Evolutionary conservation across 2,113 vertebrate species (phyloP).

Genomic region (Xiphias gladius): DNA sequence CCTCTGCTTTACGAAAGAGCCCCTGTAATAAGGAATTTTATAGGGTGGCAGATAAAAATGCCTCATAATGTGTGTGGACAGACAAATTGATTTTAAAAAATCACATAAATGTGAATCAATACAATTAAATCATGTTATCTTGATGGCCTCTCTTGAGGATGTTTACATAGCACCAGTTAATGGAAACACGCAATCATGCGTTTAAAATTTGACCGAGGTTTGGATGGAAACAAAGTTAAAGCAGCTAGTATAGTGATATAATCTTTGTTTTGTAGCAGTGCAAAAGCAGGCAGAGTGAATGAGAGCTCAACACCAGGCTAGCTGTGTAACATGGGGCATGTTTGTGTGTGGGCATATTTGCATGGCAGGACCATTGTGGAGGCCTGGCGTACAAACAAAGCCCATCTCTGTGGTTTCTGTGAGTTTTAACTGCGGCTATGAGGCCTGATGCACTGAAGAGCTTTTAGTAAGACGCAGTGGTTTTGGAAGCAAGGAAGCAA

Average conservation of each 20-base stretch:
- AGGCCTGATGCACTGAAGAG: slow-evolving; percentile 61
- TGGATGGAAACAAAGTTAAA: not conserved
- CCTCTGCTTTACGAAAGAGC: not conserved
- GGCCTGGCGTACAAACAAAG: slow-evolving; percentile 71
- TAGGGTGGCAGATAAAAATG: not conserved
- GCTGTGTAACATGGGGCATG: slow-evolving; percentile 54
- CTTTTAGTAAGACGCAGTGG: slow-evolving; percentile 31
- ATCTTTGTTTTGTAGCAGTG: slow-evolving; percentile 33
- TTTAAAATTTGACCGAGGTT: not conserved
- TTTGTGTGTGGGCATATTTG: slow-evolving; percentile 75
- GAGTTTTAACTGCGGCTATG: slow-evolving; percentile 54
- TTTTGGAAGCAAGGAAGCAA: slow-evolving; percentile 30
- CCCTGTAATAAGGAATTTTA: not conserved
- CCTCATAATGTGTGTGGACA: not conserved
- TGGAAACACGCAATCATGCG: not conserved
- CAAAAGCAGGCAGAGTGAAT: slow-evolving; percentile 34
- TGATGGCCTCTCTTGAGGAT: not conserved
- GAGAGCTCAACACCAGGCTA: slow-evolving; percentile 37
- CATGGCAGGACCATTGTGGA: slow-evolving; percentile 71
- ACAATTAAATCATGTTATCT: not conserved
- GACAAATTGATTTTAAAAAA: not conserved
- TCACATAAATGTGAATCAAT: not conserved
- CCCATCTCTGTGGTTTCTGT: slow-evolving; percentile 63
- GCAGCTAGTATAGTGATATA: not conserved
- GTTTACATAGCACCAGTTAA: not conserved